phyloP scores from a whole-genome alignment of 2,113 vertebrate genomes.

The Toxotes jaculatrix region DNA sequence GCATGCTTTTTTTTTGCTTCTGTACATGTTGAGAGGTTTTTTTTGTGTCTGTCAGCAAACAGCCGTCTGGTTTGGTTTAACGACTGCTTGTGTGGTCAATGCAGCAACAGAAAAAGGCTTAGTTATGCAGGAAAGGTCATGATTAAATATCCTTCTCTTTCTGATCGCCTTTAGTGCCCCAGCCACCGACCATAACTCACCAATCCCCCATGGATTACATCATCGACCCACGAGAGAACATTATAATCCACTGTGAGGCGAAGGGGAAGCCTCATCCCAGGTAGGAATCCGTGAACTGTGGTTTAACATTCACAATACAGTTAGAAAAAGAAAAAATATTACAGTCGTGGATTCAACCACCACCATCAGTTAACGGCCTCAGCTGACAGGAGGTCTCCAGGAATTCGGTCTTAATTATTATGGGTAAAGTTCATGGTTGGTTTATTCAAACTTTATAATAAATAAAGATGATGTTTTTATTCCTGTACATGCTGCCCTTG shows the following conservation, averaged over 20 bases:
- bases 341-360: constrained; percentile 18
- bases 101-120: constrained; percentile 40
- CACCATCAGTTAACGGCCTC: constrained; percentile 18
- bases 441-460: constrained; percentile 17
- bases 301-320: constrained; percentile 32
- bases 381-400: constrained; percentile 3
- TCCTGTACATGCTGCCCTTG: background rate
- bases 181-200: constrained; percentile 95
- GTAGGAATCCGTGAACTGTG: constrained; percentile 73
- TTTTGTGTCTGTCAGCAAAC: constrained; percentile 58
- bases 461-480: background rate
- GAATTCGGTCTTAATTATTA: background rate
- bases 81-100: constrained; percentile 56
- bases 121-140: constrained; percentile 58
- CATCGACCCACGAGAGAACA: constrained; percentile 95
- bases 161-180: constrained; percentile 87
- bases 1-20: constrained; percentile 60
- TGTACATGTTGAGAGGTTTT: constrained; percentile 40
- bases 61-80: constrained; percentile 34
- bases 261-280: constrained; percentile 97
- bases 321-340: background rate
- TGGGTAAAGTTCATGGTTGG: background rate
- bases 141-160: constrained; percentile 59
- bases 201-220: constrained; percentile 99
- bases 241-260: constrained; percentile 95